Conservation (phyloP, 2,888 invertebrate species). For the Amblyjoppa proteus region DNA sequence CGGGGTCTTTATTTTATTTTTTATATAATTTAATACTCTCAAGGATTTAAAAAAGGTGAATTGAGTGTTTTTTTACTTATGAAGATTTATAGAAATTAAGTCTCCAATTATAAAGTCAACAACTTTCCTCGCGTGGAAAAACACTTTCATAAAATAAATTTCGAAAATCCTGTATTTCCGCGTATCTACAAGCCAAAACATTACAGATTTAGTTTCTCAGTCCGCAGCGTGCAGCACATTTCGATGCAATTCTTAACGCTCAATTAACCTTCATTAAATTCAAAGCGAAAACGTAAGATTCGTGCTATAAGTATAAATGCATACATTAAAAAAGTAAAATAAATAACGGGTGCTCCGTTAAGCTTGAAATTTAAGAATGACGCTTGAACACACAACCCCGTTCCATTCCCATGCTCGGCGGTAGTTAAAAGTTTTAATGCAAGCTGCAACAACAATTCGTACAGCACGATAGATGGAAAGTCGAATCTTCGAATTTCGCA, state of each 20-base stretch:
- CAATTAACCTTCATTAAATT: conserved; percentile 1
- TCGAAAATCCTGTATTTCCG: not conserved
- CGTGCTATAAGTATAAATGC: conserved; percentile 18
- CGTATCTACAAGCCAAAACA: not conserved
- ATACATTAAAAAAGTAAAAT: not conserved
- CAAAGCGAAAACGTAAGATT: not conserved
- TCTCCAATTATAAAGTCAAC: not conserved
- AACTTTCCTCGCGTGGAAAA: not conserved
- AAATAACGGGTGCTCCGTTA: conserved; percentile 41
- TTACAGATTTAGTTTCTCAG: not conserved
- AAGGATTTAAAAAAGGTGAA: conserved; percentile 14
- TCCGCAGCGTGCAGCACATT: not conserved
- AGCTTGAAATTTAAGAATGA: conserved; percentile 55
- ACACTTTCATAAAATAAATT: not conserved
- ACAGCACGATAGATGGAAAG: conserved; percentile 53
- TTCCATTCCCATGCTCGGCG: conserved; percentile 6
- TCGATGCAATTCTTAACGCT: not conserved
- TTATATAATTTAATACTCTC: conserved; percentile 10
- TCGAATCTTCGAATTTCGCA: not conserved
- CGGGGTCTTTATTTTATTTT: conserved; percentile 11
- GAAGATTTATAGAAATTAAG: not conserved
- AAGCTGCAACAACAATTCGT: conserved; percentile 23
- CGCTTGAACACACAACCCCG: conserved; percentile 43
- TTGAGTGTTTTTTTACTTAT: not conserved
- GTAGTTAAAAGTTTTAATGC: conserved; percentile 34